Conservation (phyloP, 2,113 vertebrate species). For the Ciconia boyciana region DNA sequence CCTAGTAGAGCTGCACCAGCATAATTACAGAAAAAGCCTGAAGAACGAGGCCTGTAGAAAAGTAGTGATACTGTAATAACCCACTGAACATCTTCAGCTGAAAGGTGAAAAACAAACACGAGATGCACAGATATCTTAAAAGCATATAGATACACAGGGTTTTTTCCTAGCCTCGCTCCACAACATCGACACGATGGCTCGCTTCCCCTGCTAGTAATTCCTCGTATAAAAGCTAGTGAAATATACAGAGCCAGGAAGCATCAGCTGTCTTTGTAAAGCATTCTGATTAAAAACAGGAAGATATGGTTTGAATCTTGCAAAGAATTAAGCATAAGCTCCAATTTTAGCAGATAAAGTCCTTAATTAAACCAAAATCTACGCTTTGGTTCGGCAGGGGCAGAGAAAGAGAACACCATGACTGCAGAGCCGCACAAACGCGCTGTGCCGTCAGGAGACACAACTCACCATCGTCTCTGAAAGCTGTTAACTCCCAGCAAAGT, state of each 20-base stretch:
- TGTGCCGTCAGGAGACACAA: neutral
- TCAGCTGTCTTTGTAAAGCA: neutral
- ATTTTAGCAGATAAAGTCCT: neutral
- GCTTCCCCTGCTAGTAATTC: neutral
- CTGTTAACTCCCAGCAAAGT: neutral
- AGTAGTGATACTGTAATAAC: neutral
- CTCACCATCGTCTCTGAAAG: neutral
- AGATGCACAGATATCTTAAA: neutral
- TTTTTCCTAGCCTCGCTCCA: neutral
- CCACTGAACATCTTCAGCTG: neutral
- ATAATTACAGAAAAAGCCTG: neutral
- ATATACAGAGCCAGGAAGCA: neutral
- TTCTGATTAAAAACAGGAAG: slow-evolving; percentile 7
- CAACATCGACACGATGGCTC: fast-evolving
- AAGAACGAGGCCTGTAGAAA: neutral
- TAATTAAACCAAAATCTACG: neutral
- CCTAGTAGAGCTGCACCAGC: neutral
- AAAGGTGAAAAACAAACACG: neutral
- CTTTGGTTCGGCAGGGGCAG: neutral
- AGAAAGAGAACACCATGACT: neutral
- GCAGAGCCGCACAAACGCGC: neutral
- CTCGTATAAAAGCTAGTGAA: neutral
- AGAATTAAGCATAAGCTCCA: neutral
- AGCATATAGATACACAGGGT: fast-evolving
- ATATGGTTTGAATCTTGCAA: neutral